These are phyloP conservation scores for Equus quagga DNA, from an alignment of 2,113 vertebrate species.

Conservation along the genomic window DNA sequence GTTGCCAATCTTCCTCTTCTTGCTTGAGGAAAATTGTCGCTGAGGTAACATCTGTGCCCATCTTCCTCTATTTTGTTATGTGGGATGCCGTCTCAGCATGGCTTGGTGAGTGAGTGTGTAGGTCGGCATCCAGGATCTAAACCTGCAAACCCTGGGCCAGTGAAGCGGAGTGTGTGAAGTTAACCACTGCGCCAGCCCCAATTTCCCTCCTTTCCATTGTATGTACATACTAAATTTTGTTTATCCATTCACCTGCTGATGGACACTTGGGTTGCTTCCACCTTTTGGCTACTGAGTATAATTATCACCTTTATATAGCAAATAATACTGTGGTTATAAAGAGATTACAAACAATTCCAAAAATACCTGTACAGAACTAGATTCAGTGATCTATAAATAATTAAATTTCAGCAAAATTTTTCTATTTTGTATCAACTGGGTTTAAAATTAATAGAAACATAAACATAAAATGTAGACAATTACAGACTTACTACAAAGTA, in stretches of 20 bases:
- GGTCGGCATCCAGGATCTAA: too few relatives aligned
- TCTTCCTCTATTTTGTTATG: too few relatives aligned
- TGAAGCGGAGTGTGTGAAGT: too few relatives aligned
- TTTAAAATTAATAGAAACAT: slow-evolving; percentile 30
- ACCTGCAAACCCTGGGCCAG: too few relatives aligned
- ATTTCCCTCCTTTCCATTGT: not conserved
- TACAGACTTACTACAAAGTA: not conserved
- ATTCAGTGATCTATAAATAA: not conserved
- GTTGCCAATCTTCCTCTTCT: too few relatives aligned
- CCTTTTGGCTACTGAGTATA: not conserved
- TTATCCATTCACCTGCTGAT: not conserved
- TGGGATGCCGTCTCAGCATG: too few relatives aligned
- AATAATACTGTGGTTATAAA: slow-evolving; percentile 29
- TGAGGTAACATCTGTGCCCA: too few relatives aligned
- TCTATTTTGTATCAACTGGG: slow-evolving; percentile 21
- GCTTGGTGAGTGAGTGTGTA: too few relatives aligned
- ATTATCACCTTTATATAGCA: not conserved
- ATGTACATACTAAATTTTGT: not conserved
- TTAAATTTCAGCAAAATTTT: not conserved
- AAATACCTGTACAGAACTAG: slow-evolving; percentile 15
- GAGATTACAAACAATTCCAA: not conserved
- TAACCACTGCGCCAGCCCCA: not conserved
- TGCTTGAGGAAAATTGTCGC: too few relatives aligned
- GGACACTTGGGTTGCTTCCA: not conserved
- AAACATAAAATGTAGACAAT: slow-evolving; percentile 3